Percentiles rank a stretch among this genome's conserved stretches.
These are phyloP conservation scores for Setophaga petechia DNA, from an alignment of 2,113 vertebrate genomes.

Conservation along the genomic window DNA sequence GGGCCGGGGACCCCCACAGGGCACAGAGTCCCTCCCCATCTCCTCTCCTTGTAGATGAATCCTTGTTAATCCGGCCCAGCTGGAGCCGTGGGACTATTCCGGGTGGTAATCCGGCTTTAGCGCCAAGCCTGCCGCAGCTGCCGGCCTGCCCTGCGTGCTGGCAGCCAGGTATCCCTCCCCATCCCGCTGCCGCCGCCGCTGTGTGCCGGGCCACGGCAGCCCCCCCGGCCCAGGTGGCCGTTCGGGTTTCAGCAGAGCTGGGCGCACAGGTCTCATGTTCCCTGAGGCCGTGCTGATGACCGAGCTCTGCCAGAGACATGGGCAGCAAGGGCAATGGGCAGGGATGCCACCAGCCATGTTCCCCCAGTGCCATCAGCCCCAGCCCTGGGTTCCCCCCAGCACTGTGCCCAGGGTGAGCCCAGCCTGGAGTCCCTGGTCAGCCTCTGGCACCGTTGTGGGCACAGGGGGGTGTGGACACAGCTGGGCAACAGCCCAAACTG, in stretches of 20 bases:
- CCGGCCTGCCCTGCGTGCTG: conserved; percentile 7
- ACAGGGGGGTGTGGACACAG: neutral
- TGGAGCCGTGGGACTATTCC: neutral
- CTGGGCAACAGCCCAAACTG: neutral
- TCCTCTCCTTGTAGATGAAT: conserved; percentile 4
- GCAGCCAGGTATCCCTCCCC: neutral
- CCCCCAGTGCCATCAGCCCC: neutral
- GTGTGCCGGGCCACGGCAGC: neutral
- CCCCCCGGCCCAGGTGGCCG: neutral
- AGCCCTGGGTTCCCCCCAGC: too few species aligned
- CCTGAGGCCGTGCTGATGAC: neutral
- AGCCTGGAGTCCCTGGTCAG: neutral
- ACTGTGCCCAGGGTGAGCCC: neutral
- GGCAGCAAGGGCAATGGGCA: neutral
- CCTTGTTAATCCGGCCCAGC: conserved; percentile 3
- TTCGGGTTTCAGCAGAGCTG: neutral
- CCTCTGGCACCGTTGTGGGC: neutral
- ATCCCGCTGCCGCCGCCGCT: neutral
- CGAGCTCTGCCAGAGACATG: neutral
- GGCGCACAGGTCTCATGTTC: neutral
- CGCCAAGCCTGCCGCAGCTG: neutral
- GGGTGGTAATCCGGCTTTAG: conserved; percentile 64
- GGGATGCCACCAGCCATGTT: neutral
- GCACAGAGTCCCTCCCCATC: neutral
- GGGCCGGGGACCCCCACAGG: rapidly evolving